A percentile compares a stretch with the other conserved stretches of the same genome.
Conservation (phyloP, 2,888 invertebrate genomes). For the Epinotia ramella region DNA sequence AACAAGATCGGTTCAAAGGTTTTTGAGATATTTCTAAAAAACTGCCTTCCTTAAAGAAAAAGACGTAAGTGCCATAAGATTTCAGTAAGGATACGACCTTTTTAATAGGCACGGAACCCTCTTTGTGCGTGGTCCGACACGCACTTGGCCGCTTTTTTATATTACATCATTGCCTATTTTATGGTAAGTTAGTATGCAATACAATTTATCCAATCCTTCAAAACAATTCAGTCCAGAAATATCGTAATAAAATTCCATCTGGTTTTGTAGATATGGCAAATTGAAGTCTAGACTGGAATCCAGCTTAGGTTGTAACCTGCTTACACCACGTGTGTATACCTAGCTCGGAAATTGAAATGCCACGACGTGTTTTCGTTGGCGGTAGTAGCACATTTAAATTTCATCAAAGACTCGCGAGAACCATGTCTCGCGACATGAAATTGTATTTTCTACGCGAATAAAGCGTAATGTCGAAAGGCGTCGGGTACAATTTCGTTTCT, state of each 20-base stretch:
- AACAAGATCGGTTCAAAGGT: too few relatives aligned
- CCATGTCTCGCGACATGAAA: slow-evolving; percentile 59
- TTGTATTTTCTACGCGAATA: slow-evolving; percentile 67
- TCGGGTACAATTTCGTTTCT: slow-evolving; percentile 50
- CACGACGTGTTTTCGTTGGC: slow-evolving; percentile 58
- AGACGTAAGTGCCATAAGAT: too few relatives aligned
- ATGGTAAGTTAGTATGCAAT: not conserved
- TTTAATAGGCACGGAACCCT: too few relatives aligned
- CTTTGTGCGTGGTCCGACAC: too few relatives aligned
- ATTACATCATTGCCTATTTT: too few relatives aligned
- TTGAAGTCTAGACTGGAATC: slow-evolving; percentile 44
- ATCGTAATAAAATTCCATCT: slow-evolving; percentile 14
- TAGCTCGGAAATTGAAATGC: slow-evolving; percentile 66
- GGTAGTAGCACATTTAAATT: slow-evolving; percentile 65
- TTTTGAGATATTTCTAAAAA: too few relatives aligned
- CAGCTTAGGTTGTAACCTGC: slow-evolving; percentile 38
- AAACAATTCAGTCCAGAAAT: too few relatives aligned
- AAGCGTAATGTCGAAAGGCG: slow-evolving; percentile 58
- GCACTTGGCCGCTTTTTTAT: too few relatives aligned
- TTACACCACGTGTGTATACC: slow-evolving; percentile 46
- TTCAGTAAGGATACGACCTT: too few relatives aligned
- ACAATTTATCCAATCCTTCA: not conserved
- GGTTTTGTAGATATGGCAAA: slow-evolving; percentile 31
- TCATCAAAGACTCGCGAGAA: slow-evolving; percentile 62
- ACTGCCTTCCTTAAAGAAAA: too few relatives aligned